Conservation (phyloP, 92 coral and sea anemone species). For the Metridium senile region DNA sequence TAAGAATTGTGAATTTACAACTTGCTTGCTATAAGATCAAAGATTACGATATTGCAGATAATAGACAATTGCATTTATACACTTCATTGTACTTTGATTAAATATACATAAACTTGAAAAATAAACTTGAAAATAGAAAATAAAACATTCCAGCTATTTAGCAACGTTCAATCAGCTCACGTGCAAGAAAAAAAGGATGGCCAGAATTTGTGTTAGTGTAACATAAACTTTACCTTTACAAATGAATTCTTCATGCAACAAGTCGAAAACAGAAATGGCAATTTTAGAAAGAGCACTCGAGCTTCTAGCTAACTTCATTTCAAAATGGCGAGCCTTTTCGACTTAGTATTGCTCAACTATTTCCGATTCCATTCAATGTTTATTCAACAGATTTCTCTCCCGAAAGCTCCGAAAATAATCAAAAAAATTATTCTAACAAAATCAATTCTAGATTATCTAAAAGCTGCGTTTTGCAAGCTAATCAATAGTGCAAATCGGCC, state of each 20-base stretch:
- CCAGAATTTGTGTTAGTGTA: background rate
- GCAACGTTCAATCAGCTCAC: constrained; percentile 8
- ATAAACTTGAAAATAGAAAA: background rate
- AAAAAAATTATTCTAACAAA: background rate
- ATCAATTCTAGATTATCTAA: background rate
- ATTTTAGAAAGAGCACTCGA: background rate
- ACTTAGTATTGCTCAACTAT: constrained; percentile 23
- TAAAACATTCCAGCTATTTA: background rate
- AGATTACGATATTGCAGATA: constrained; percentile 19
- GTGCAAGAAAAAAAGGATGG: background rate
- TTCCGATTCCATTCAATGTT: constrained; percentile 23
- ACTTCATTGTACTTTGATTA: background rate
- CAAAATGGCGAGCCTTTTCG: constrained; percentile 34
- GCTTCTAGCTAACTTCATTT: background rate
- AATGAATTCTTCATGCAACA: constrained; percentile 9
- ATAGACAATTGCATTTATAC: background rate
- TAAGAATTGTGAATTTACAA: background rate
- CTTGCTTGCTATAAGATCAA: constrained; percentile 20
- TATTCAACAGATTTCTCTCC: constrained; percentile 3
- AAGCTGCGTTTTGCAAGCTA: background rate
- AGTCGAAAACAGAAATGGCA: background rate
- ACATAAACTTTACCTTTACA: background rate
- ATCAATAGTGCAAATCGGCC: background rate
- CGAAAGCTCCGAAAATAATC: constrained; percentile 7
- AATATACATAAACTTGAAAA: background rate